These are phyloP conservation scores for Henricia sp. DNA, from an alignment of 53 echinoderm and acorn worm species.

Conservation along the genomic window DNA sequence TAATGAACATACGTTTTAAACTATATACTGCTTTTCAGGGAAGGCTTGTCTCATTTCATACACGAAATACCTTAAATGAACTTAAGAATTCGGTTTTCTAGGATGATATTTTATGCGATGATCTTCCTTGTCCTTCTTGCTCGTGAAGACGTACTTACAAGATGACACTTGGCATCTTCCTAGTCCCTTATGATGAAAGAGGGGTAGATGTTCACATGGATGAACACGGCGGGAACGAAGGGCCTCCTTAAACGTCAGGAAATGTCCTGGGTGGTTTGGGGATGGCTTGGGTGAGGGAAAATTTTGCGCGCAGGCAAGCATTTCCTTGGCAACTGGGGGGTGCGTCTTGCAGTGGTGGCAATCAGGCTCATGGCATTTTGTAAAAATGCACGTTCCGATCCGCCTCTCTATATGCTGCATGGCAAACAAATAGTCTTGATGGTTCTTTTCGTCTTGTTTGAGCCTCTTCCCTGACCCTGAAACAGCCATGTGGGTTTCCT, in stretches of 20 bases:
- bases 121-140: constrained; percentile 22
- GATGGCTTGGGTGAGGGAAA: constrained; percentile 11
- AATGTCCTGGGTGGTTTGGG: neutral
- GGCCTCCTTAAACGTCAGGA: neutral
- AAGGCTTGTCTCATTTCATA: too few relatives aligned
- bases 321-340: neutral
- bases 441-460: neutral
- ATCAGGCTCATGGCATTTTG: neutral
- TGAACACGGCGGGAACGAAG: neutral
- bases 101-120: neutral
- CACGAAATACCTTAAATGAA: too few relatives aligned
- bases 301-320: neutral
- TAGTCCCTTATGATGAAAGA: neutral
- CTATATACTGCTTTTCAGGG: too few relatives aligned
- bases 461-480: neutral
- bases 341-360: neutral
- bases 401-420: neutral
- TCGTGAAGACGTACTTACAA: constrained; percentile 22
- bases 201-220: constrained; percentile 26
- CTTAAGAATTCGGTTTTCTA: neutral
- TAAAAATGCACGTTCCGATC: neutral
- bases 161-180: neutral
- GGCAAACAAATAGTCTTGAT: neutral
- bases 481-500: neutral
- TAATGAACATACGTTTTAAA: too few relatives aligned